A percentile compares a stretch with the other conserved stretches of the same genome.
Conservation (phyloP, 2,113 vertebrate species). For the Oenanthe oenanthe region DNA sequence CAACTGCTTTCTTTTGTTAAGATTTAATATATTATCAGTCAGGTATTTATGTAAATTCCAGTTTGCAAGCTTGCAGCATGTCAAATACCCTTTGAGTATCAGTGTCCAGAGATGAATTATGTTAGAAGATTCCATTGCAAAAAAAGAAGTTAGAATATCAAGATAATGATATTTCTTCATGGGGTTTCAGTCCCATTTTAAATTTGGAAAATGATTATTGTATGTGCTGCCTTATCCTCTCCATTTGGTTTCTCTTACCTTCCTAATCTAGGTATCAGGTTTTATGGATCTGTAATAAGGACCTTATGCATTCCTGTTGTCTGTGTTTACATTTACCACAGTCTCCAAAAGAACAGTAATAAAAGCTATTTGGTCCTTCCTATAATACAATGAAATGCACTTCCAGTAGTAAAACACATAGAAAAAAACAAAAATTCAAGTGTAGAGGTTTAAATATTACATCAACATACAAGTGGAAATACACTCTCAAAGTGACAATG, state of each 20-base stretch:
- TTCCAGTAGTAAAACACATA: not conserved
- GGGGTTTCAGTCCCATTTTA: not conserved
- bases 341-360: not conserved
- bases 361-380: not conserved
- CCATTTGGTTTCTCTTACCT: not conserved
- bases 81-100: not conserved
- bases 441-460: not conserved
- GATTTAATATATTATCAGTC: not conserved
- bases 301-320: not conserved
- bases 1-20: not conserved
- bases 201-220: not conserved
- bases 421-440: not conserved
- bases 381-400: not conserved
- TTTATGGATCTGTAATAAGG: slow-evolving; percentile 1
- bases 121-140: not conserved
- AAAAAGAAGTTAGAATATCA: not conserved
- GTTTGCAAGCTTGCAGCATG: not conserved
- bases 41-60: not conserved
- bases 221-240: not conserved
- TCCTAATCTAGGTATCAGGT: not conserved
- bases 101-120: not conserved
- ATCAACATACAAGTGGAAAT: not conserved
- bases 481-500: not conserved
- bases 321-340: not conserved
- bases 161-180: not conserved